Conservation (phyloP, 1,140 invertebrate species). For the Aporrectodea caliginosa region DNA sequence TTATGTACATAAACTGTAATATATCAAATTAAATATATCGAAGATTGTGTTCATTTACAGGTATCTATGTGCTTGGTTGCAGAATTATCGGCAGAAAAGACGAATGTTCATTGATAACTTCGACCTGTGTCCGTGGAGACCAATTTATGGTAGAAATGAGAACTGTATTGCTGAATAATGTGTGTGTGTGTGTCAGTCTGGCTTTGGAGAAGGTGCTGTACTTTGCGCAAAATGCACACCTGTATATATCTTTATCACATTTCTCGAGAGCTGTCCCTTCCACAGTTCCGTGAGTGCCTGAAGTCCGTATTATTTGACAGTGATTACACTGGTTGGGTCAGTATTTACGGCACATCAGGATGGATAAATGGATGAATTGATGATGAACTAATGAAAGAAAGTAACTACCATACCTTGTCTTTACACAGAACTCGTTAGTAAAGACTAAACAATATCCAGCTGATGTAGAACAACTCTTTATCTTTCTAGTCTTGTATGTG, state of each 20-base stretch:
- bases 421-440: too few relatives aligned
- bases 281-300: too few relatives aligned
- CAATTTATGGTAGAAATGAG: slow-evolving; percentile 68
- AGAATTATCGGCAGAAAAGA: slow-evolving; percentile 59
- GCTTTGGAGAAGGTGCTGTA: slow-evolving; percentile 34
- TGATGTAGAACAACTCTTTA: too few relatives aligned
- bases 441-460: too few relatives aligned
- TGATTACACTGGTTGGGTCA: not conserved
- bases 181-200: not conserved
- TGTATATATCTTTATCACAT: slow-evolving; percentile 21
- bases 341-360: too few relatives aligned
- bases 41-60: slow-evolving; percentile 56
- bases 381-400: too few relatives aligned
- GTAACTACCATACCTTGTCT: too few relatives aligned
- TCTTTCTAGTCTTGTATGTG: too few relatives aligned
- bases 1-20: slow-evolving; percentile 23
- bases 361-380: too few relatives aligned
- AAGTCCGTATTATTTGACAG: not conserved
- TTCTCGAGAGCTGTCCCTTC: too few relatives aligned
- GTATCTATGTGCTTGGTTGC: slow-evolving; percentile 66
- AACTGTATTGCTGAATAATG: slow-evolving; percentile 10
- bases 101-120: slow-evolving; percentile 70
- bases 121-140: slow-evolving; percentile 62
- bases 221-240: slow-evolving; percentile 4
- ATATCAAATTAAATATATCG: slow-evolving; percentile 6